phyloP scores from a whole-genome alignment of 2,888 invertebrate species.

The Penaeus monodon region DNA sequence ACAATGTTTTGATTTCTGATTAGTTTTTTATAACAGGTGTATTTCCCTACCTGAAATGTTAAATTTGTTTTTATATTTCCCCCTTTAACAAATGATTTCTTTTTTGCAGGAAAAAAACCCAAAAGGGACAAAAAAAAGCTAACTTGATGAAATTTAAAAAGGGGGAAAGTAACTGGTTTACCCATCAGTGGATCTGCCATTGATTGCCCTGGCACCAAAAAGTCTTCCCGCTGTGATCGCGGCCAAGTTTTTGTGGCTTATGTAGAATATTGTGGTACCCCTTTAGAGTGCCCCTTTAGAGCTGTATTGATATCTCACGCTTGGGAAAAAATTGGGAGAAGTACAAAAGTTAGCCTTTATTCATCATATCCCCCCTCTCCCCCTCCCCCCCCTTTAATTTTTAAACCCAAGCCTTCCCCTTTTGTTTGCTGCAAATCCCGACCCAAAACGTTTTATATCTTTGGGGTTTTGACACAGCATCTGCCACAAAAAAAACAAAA shows the following conservation, averaged over 20 bases:
- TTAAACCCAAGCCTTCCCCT: no score
- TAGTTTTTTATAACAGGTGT: no score
- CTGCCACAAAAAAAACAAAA: no score
- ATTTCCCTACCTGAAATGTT: no score
- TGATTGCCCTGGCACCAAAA: constrained; percentile 2
- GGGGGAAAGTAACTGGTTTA: no score
- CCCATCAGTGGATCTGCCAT: background rate
- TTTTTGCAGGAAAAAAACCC: constrained; percentile 57
- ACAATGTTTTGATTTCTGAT: no score
- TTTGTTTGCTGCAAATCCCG: no score
- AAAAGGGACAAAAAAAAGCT: no score
- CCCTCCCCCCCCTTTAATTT: no score
- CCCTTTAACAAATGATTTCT: background rate
- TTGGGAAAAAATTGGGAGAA: constrained; percentile 4
- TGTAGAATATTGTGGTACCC: constrained; percentile 1
- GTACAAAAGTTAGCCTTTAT: background rate
- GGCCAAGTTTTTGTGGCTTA: constrained; percentile 10
- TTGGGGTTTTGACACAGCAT: background rate
- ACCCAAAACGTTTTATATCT: background rate
- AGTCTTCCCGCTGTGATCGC: constrained; percentile 17
- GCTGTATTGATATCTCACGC: constrained; percentile 1
- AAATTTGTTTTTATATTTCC: no score
- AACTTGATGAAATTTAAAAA: no score
- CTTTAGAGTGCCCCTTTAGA: background rate
- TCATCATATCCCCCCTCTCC: no score